Conservation (phyloP, 2,888 invertebrate genomes). For the Drosophila kuntzei region DNA sequence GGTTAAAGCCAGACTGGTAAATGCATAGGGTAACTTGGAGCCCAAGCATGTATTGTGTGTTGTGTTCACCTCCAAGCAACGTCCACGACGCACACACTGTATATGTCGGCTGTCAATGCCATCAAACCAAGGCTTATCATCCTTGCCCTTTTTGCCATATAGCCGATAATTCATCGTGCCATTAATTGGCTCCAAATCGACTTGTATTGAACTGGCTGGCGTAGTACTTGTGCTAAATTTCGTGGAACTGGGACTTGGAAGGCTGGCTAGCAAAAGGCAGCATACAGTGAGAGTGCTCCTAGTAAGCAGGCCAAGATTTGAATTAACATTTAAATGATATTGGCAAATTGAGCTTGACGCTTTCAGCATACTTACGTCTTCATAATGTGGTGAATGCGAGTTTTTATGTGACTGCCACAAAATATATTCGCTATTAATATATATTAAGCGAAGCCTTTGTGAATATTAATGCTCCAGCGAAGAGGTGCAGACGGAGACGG, state of each 20-base stretch:
- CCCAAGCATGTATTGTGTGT: slow-evolving; percentile 91
- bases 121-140: slow-evolving; percentile 87
- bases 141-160: slow-evolving; percentile 86
- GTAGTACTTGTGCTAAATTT: slow-evolving; percentile 33
- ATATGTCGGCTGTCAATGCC: slow-evolving; percentile 87
- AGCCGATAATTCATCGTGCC: slow-evolving; percentile 87
- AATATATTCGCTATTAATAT: slow-evolving; percentile 36
- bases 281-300: slow-evolving; percentile 29
- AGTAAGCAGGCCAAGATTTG: slow-evolving; percentile 12
- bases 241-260: slow-evolving; percentile 2
- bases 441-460: slow-evolving; percentile 59
- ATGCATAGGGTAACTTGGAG: slow-evolving; percentile 91
- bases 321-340: slow-evolving; percentile 17
- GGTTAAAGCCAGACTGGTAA: slow-evolving; percentile 91
- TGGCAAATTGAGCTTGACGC: slow-evolving; percentile 12
- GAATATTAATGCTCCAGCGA: slow-evolving; percentile 62
- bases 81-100: slow-evolving; percentile 90
- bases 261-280: slow-evolving; percentile 24
- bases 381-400: slow-evolving; percentile 44
- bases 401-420: slow-evolving; percentile 27
- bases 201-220: slow-evolving; percentile 36
- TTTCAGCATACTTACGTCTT: slow-evolving; percentile 57
- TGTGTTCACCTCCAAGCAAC: slow-evolving; percentile 89
- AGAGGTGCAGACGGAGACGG: not conserved
- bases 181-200: slow-evolving; percentile 87